These are phyloP conservation scores for Pardosa pseudoannulata DNA, from an alignment of 2,888 invertebrate genomes.

Conservation along the genomic window DNA sequence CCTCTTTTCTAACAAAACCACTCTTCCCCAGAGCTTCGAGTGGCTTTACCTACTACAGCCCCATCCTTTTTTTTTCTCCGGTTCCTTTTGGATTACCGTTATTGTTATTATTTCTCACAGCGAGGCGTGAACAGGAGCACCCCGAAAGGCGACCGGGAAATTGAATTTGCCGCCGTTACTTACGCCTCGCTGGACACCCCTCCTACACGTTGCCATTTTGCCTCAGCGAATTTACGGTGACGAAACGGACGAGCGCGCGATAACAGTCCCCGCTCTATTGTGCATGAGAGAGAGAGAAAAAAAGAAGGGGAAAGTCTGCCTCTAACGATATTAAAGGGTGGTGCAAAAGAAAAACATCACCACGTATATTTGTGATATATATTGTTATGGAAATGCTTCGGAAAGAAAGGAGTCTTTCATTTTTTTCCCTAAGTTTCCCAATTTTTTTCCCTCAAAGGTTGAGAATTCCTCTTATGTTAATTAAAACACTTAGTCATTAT, in stretches of 20 bases:
- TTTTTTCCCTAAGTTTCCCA: not conserved
- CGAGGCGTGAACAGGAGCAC: constrained; percentile 60
- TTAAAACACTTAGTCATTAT: not conserved
- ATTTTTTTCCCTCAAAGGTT: not conserved
- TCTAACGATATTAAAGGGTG: constrained; percentile 63
- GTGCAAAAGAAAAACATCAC: constrained; percentile 12
- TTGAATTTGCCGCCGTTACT: constrained; percentile 70
- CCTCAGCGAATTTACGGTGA: constrained; percentile 20
- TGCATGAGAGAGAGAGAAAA: constrained; percentile 20
- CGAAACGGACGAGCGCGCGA: constrained; percentile 7
- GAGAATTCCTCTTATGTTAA: not conserved
- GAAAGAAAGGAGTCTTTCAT: not conserved
- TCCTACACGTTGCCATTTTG: constrained; percentile 25
- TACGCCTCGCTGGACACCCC: constrained; percentile 59
- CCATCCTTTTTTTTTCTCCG: not conserved
- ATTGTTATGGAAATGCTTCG: constrained; percentile 63
- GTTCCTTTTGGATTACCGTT: constrained; percentile 37
- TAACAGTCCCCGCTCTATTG: constrained; percentile 11
- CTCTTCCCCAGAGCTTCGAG: too few relatives aligned
- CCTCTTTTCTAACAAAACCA: too few relatives aligned
- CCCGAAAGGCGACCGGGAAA: constrained; percentile 52
- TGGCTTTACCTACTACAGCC: too few relatives aligned
- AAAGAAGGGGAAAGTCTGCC: constrained; percentile 15
- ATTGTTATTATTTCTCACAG: constrained; percentile 66
- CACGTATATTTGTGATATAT: constrained; percentile 22